Percentiles rank a stretch among this genome's conserved stretches.
phyloP scores from a whole-genome alignment of 37 sponge, comb jelly and placozoan species.

The Ephydatia muelleri region DNA sequence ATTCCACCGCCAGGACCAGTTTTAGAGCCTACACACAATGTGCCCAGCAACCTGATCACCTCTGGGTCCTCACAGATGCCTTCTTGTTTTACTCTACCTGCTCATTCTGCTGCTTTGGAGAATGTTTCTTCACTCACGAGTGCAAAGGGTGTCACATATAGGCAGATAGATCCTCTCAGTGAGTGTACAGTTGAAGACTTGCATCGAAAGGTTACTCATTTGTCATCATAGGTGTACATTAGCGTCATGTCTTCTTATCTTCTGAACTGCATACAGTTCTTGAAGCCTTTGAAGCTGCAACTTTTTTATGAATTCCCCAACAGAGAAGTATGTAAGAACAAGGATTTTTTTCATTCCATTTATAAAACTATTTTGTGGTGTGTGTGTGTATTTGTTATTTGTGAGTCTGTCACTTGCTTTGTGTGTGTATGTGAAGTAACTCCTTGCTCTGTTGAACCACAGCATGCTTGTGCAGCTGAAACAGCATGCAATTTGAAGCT shows the following conservation, averaged over 20 bases:
- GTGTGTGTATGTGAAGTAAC: too few species aligned
- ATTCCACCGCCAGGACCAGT: not conserved
- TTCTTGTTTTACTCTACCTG: not conserved
- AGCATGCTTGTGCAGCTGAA: not conserved
- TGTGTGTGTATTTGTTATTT: not conserved
- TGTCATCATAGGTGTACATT: too few species aligned
- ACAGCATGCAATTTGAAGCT: not conserved
- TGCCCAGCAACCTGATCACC: not conserved
- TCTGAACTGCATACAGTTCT: not conserved
- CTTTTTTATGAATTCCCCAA: not conserved
- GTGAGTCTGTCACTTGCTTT: not conserved
- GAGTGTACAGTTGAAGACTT: constrained; percentile 5
- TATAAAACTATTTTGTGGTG: not conserved
- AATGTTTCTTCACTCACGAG: not conserved
- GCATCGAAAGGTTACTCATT: not conserved
- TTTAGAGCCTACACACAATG: not conserved
- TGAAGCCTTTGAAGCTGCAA: not conserved
- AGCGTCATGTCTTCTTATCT: not conserved
- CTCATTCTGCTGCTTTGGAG: too few species aligned
- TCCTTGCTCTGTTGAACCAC: not conserved
- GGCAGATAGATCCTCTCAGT: not conserved
- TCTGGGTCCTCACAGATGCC: not conserved
- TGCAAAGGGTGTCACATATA: not conserved
- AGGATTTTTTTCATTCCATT: not conserved
- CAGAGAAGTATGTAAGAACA: not conserved